Conservation (phyloP, 2,888 invertebrate species). For the Ophion ellenae region DNA sequence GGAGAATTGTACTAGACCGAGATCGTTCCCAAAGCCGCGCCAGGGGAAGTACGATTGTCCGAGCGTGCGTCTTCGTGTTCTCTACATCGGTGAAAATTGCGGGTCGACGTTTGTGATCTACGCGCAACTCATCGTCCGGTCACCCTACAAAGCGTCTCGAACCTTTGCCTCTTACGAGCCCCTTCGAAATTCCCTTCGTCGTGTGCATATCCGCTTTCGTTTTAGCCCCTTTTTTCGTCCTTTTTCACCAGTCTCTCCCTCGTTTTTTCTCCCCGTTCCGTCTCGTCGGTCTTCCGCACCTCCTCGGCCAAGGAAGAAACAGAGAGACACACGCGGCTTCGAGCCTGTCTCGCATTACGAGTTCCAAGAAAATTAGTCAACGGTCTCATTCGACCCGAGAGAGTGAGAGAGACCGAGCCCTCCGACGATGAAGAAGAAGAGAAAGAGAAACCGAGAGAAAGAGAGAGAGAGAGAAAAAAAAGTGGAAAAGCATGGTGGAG, state of each 20-base stretch:
- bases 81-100: too few species aligned
- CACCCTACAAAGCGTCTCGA: neutral
- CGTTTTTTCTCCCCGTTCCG: slow-evolving; percentile 23
- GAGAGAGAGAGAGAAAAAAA: neutral
- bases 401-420: slow-evolving; percentile 11
- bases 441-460: slow-evolving; percentile 10
- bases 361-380: slow-evolving; percentile 68
- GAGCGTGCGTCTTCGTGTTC: too few species aligned
- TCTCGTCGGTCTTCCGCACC: slow-evolving; percentile 44
- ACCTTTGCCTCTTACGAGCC: neutral
- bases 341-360: slow-evolving; percentile 64
- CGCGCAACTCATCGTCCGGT: neutral
- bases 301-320: slow-evolving; percentile 9
- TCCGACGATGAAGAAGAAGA: neutral
- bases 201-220: slow-evolving; percentile 52
- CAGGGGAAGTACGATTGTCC: too few species aligned
- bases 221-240: neutral
- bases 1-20: too few species aligned
- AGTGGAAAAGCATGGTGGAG: slow-evolving; percentile 20
- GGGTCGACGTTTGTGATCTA: too few species aligned
- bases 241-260: slow-evolving; percentile 1
- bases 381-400: slow-evolving; percentile 41
- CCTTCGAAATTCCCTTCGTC: slow-evolving; percentile 29
- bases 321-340: slow-evolving; percentile 30
- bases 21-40: too few species aligned